phyloP scores from a whole-genome alignment of 2,113 vertebrate species.

The Polyodon spathula region DNA sequence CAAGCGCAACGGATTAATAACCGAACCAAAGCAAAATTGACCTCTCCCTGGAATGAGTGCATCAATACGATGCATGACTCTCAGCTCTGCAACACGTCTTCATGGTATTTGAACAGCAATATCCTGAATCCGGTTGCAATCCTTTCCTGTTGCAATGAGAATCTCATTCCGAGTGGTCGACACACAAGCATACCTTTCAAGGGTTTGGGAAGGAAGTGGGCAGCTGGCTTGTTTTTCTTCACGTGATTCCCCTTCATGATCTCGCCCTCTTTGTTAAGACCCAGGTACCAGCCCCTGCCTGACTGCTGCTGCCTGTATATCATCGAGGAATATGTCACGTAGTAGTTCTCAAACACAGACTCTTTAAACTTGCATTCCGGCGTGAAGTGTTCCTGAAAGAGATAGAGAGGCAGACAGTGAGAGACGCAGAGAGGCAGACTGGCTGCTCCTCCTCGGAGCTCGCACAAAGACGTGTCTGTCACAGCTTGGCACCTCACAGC shows the following conservation, averaged over 20 bases:
- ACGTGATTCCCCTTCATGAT: slow-evolving; percentile 99
- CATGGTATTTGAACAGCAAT: too few relatives aligned
- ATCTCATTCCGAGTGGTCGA: not conserved
- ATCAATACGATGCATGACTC: too few relatives aligned
- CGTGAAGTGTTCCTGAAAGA: slow-evolving; percentile 90
- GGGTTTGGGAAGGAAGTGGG: slow-evolving; percentile 97
- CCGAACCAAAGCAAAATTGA: too few relatives aligned
- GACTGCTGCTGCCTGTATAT: slow-evolving; percentile 97
- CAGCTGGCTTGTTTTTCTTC: slow-evolving; percentile 97
- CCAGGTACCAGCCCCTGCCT: slow-evolving; percentile 94
- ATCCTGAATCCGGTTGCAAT: too few relatives aligned
- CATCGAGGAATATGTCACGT: slow-evolving; percentile 98
- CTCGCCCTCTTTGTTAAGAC: slow-evolving; percentile 98
- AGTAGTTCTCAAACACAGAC: slow-evolving; percentile 98
- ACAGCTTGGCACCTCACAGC: too few relatives aligned
- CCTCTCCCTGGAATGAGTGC: too few relatives aligned
- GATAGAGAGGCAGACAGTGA: slow-evolving; percentile 3
- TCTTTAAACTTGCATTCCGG: slow-evolving; percentile 99
- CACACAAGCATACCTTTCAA: slow-evolving; percentile 75
- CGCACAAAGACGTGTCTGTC: too few relatives aligned
- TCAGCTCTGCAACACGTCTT: too few relatives aligned
- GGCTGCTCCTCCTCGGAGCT: too few relatives aligned
- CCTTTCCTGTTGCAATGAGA: too few relatives aligned
- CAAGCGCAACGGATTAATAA: too few relatives aligned
- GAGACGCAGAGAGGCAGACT: not conserved